phyloP scores from a whole-genome alignment of 2,797 vertebrate species.

The Falco novaeseelandiae region DNA sequence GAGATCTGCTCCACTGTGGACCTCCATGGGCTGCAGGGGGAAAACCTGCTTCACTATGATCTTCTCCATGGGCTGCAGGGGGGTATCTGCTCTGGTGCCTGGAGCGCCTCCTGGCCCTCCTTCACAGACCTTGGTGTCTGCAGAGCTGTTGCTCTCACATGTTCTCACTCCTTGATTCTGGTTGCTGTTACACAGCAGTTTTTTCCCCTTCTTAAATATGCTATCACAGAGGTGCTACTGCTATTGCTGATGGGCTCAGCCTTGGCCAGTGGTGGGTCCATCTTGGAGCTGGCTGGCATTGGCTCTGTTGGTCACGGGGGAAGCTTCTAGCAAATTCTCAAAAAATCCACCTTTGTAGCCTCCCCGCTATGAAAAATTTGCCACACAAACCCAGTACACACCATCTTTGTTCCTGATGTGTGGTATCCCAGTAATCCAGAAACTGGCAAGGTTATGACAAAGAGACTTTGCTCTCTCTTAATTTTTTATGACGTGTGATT shows the following conservation, averaged over 20 bases:
- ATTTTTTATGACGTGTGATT: background rate
- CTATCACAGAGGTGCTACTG: background rate
- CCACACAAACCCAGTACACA: background rate
- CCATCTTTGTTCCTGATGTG: background rate
- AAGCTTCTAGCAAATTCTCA: background rate
- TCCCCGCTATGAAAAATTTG: background rate
- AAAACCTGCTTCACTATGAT: background rate
- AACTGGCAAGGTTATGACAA: background rate
- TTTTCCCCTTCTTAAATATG: background rate
- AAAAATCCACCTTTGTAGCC: background rate
- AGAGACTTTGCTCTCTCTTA: accelerated
- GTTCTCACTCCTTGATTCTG: background rate
- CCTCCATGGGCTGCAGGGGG: background rate
- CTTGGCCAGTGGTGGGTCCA: accelerated
- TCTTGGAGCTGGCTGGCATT: background rate
- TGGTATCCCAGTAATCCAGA: background rate
- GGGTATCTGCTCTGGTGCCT: background rate
- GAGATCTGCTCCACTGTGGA: background rate
- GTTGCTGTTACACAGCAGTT: background rate
- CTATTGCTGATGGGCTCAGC: accelerated
- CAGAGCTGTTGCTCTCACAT: background rate
- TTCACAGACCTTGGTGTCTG: background rate
- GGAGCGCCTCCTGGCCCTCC: background rate
- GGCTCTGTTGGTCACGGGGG: accelerated
- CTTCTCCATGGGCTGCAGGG: accelerated